Evolutionary conservation across 1,140 invertebrate species (phyloP), one percentile per base, ranked within the genome.

Genomic region (Steinernema khuongi): DNA sequence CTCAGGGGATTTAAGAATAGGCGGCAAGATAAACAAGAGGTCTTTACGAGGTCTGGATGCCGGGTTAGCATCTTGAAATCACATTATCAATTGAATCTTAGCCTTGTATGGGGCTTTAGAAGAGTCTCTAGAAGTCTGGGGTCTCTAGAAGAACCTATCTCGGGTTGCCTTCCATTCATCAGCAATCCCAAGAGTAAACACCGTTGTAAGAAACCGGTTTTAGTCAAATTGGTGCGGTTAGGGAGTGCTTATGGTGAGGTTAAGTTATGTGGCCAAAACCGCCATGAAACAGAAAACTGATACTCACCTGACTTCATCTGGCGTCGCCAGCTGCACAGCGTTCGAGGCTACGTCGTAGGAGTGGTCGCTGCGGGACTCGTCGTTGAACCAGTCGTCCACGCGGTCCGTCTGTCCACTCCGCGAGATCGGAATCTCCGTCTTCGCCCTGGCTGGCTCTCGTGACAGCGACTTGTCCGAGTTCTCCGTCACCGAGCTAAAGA

Each of bases 251-350:
- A n/a, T n/a, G n/a, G n/a, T n/a, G n/a, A n/a, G n/a, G n/a, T n/a
- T n/a, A n/a, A n/a, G n/a, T n/a, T n/a, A n/a, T n/a, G n/a, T n/a
- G n/a, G n/a, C n/a, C n/a, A n/a, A n/a, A n/a, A n/a, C n/a, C n/a
- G n/a, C n/a, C n/a, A n/a, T n/a, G n/a, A n/a, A n/a, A n/a, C 4
- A n/a, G 32, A 68, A 31, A 18, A n/a, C 18, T 28, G n/a, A 29
- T 18, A 0, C 32, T 19, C 76, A 78, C 77, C 77, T 50, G 28
- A 78, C 75, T 50, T 78, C 77, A 36, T 78, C 77, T 41, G 77
- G 77, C 0, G 77, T 78, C 17, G 75, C 77, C 14, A 78, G 67
- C 17, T 76, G 74, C 31, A 77, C 68, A 1, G 66, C 75, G 68
- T 50, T 76, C 14, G 70, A 73, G 4, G 44, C 22, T 2, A 68